These are phyloP conservation scores for Podotricha telesiphe DNA, from an alignment of 2,888 invertebrate species.

Conservation along the genomic window DNA sequence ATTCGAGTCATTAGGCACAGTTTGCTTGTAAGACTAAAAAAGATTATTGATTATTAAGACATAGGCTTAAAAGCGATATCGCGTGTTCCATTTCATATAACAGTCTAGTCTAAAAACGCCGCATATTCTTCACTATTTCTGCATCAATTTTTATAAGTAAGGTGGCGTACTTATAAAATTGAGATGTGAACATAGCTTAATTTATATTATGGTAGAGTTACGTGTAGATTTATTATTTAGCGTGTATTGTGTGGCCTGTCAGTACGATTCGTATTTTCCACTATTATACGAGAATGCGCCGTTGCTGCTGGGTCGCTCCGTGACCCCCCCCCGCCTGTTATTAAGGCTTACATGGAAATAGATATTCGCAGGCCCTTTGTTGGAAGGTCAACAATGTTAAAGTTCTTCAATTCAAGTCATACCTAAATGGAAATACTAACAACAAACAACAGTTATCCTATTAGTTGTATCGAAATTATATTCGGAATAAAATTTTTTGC, in stretches of 20 bases:
- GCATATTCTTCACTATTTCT: not conserved
- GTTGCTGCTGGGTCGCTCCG: slow-evolving; percentile 26
- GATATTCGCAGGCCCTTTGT: slow-evolving; percentile 25
- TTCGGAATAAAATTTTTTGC: not conserved
- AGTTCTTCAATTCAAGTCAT: slow-evolving; percentile 4
- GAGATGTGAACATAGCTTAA: slow-evolving; percentile 29
- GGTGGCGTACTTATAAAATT: not conserved
- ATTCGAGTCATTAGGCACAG: not conserved
- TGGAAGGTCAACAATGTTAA: slow-evolving; percentile 10
- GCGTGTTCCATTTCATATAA: not conserved
- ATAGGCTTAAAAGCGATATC: not conserved
- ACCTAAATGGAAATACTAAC: slow-evolving; percentile 1
- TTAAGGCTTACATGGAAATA: slow-evolving; percentile 29
- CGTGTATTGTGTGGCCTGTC: slow-evolving; percentile 37
- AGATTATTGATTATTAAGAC: not conserved
- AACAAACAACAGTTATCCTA: not conserved
- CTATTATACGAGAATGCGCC: slow-evolving; percentile 33
- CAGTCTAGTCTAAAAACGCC: not conserved
- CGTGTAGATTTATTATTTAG: slow-evolving; percentile 41
- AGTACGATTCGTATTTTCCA: slow-evolving; percentile 35
- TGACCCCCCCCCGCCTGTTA: slow-evolving; percentile 33
- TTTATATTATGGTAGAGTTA: slow-evolving; percentile 29
- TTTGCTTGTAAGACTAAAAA: not conserved
- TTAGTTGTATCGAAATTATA: not conserved
- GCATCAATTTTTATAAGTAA: slow-evolving; percentile 1